Base-by-base conservation (phyloP, 2,113 vertebrate species). In the Phaetusa simplex region DNA sequence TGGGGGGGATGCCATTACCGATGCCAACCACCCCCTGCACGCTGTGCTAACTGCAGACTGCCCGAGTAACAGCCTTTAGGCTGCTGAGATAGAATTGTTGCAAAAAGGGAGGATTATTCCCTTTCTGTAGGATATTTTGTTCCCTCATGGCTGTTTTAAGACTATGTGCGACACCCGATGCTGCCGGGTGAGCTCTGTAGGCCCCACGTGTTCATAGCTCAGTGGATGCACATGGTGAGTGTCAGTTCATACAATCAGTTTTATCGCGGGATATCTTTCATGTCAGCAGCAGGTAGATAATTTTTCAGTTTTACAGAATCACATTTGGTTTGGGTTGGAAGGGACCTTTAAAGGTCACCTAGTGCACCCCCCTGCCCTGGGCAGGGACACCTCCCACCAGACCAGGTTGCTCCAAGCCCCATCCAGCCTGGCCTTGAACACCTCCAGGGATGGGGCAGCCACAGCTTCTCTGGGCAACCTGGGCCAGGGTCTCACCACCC, bases 281-380 rank as follows among this genome's bases (percentile, higher is more conserved):
- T 2, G 30, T 17, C 49, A 10, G 58, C n/a, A 24, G 6, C 0
- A 11, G 5, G 21, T 6, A 1, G 2, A 6, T 58, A 4, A 2
- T 26, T 65, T 38, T 42, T 23, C 24, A 0, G 10, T 53, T 20
- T 34, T 9, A 36, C n/a, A n/a, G 12, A 59, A 59, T 22, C 19
- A 21, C 23, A 16, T 22, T 5, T 23, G n/a, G n/a, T 61, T 61
- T 14, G 32, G n/a, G n/a, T 36, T 24, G 59, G 59, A 61, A 36
- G n/a, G n/a, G n/a, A 36, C 23, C 14, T 36, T 22, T 40, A 40
- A 40, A 40, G 38, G 38, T 40, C 38, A 40, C 10, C 38, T 40
- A 40, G 38, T 40, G 38, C 38, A 40, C 8, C 38, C 56, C 19
- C 55, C 30, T 58, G 7, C 55, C 19, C 7, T 21, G 32, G 55